Base-by-base conservation (phyloP, 2,888 invertebrate genomes). In the Dilophus febrilis region DNA sequence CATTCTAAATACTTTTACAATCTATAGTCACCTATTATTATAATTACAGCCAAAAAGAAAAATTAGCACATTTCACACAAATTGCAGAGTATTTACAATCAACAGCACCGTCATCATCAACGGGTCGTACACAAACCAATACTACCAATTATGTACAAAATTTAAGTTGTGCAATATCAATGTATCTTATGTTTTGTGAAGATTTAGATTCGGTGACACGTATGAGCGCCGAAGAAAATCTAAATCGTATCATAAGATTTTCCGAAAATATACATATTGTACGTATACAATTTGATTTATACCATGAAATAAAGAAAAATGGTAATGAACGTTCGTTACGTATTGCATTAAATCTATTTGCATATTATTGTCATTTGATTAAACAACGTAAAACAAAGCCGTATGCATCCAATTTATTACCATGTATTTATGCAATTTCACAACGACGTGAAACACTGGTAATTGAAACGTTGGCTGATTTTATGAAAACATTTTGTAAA, bases 231-330 rank as follows among this genome's bases (percentile, higher is more conserved):
- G 83, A 85, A 55, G 86, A 86, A 62, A 80, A 80, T 52, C 63
- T 87, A 2, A 84, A 85, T 56, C 70, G 74, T 56, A 77, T 83
- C 40, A 80, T 85, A 49, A 71, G 80, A 59, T 69, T 70, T 7
- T 61, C 78, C 51, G 67, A 74, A 46, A 77, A 77, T 53, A 72
- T 72, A 16, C 73, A 77, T 48, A 69, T 80, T 11, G 73, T 76
- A 19, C 74, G 82, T 51, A 70, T 87, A 40, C 76, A 82, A 52
- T 74, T 83, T 52, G 85, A 85, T 58, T 64, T 88, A 33, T 84
- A 81, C 53, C 79, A 80, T 49, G 84, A 82, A 63, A 80, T 87
- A 34, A 82, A 83, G 56, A 76, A 76, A 53, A 85, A 85, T 60
- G 80, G 82, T 4, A 62, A 63, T 46, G 59, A 61, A 40, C 51